These are phyloP conservation scores for Sebastes schlegelii DNA, from an alignment of 2,113 vertebrate genomes.

Conservation along the genomic window DNA sequence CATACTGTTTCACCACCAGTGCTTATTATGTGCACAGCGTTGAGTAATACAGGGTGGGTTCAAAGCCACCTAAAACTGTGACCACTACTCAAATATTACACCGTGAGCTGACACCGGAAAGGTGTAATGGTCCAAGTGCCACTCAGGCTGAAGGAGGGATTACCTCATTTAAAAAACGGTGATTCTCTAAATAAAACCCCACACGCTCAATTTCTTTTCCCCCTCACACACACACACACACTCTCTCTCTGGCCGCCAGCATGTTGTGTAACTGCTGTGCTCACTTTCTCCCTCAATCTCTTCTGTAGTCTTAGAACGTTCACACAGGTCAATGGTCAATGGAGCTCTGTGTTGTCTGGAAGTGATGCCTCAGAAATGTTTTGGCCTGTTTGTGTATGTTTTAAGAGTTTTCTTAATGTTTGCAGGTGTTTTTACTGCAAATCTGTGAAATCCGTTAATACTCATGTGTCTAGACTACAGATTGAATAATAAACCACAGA, in stretches of 20 bases:
- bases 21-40: constrained; percentile 49
- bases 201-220: constrained; percentile 55
- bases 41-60: constrained; percentile 40
- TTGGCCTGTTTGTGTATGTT: constrained; percentile 10
- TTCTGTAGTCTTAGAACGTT: background rate
- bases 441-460: constrained; percentile 52
- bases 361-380: constrained; percentile 7
- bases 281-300: constrained; percentile 19
- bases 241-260: background rate
- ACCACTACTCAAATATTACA: constrained; percentile 31
- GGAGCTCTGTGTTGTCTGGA: constrained; percentile 36
- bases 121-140: constrained; percentile 38
- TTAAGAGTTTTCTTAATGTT: constrained; percentile 22
- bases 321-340: constrained; percentile 40
- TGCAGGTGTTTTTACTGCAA: constrained; percentile 45
- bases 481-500: constrained; percentile 51
- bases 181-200: constrained; percentile 63
- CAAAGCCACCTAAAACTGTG: constrained; percentile 46
- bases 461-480: constrained; percentile 55
- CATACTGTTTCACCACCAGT: constrained; percentile 26
- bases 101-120: constrained; percentile 44
- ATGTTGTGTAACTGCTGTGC: constrained; percentile 13
- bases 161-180: constrained; percentile 64
- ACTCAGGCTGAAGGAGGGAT: constrained; percentile 51
- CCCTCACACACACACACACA: background rate